Base-by-base conservation (phyloP, 2,888 invertebrate species). In the Hemaris fuciformis region DNA sequence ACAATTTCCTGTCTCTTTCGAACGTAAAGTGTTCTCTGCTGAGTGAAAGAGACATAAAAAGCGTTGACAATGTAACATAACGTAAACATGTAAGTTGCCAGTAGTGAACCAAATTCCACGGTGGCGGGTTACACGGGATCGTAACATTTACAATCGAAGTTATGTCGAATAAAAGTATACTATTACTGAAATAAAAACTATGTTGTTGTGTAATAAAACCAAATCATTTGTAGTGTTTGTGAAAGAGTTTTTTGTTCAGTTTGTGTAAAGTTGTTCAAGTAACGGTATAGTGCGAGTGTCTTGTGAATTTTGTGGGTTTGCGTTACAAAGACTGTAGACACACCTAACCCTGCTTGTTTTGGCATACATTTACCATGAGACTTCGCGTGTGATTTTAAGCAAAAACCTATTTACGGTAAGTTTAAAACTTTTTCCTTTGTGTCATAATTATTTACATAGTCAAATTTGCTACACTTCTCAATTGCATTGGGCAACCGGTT, bases 41-140 rank as follows among this genome's bases (percentile, higher is more conserved):
- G 62, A 18, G 23, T 2, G 22, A 87, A 63, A 75, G 80, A 73
- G 83, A 82, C 60, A 72, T 64, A 66, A 59, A 63, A 62, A 63
- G 60, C 71, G 64, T 69, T 77, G 79, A 79, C 81, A 85, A 82
- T 81, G 82, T 80, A 86, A 82, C 82, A 72, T 81, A 80, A 82
- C 77, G 82, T 87, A 87, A 88, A 88, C 88, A 87, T 80, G 76
- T 65, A 81, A 83, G 75, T 83, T 79, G 82, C 83, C 84, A 89
- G 87, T 88, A 79, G 81, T 75, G 72, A 74, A 67, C 77, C 76
- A 78, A 81, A 84, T 84, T 83, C 81, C 81, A 80, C 72, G 70
- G 83, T 77, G 85, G 80, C 67, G 80, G 75, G 82, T 71, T 69
- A 69, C 66, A 42, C 15, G 23, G 43, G 27, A 15, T 8, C 25